Conservation (phyloP, 2,888 invertebrate species). For the Drosophila niveifrons region DNA sequence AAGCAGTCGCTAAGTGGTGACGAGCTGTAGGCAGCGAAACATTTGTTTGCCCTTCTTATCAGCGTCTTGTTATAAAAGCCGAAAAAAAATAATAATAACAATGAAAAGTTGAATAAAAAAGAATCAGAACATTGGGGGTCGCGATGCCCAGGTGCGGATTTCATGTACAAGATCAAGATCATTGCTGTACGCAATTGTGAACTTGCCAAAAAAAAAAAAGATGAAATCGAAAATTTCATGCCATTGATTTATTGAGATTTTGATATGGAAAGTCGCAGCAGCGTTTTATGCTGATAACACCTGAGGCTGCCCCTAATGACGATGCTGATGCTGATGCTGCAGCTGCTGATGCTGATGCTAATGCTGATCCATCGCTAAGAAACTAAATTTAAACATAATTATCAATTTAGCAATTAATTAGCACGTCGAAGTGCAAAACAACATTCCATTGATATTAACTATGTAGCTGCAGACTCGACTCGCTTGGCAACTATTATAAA, state of each 20-base stretch:
- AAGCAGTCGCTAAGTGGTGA: conserved; percentile 2
- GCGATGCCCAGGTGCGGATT: conserved; percentile 21
- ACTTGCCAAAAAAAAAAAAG: neutral
- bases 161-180: conserved; percentile 13
- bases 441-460: conserved; percentile 42
- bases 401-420: conserved; percentile 55
- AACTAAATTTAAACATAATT: conserved; percentile 55
- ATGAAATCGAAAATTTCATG: conserved; percentile 5
- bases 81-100: conserved; percentile 1
- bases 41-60: conserved; percentile 37
- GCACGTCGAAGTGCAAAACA: conserved; percentile 24
- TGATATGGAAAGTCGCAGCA: conserved; percentile 22
- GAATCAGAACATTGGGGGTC: conserved; percentile 16
- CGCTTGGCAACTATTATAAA: neutral
- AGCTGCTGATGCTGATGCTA: conserved; percentile 19
- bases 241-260: conserved; percentile 44
- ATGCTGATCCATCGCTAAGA: conserved; percentile 16
- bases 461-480: conserved; percentile 7
- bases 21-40: neutral
- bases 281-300: conserved; percentile 46
- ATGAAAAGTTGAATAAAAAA: neutral
- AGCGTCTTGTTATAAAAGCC: conserved; percentile 4
- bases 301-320: conserved; percentile 29
- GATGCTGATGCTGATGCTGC: neutral
- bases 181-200: conserved; percentile 12